Evolutionary conservation across 2,113 vertebrate species (phyloP), one percentile per base, ranked within the genome.

Genomic region (Crypturellus undulatus): DNA sequence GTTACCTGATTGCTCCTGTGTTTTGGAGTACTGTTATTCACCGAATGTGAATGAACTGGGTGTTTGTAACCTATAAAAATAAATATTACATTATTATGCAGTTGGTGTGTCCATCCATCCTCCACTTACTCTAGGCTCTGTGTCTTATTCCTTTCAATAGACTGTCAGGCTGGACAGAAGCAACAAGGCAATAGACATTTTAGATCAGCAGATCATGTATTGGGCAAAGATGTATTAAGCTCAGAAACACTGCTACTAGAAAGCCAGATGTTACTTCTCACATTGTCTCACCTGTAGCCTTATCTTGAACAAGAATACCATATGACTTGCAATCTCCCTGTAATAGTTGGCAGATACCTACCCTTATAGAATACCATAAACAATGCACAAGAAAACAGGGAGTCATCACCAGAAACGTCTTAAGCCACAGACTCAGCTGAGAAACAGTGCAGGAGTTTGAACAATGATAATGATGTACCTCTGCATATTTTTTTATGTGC

Each of bases 401-500:
- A 75, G 10, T 60, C 71, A 70, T 70, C 40, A 34, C 26, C 71
- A 73, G 42, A 60, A 91, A 62, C 58, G 40, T 2, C 1, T 65
- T 51, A 58, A 1, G 6, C 42, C 30, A 28, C 15, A 79, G 67
- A n/a, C 30, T 75, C 54, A 60, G 25, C 79, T 80, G 73, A 52
- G 64, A 79, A 93, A n/a, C 72, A 71, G 26, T 20, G 56, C 51
- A 43, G 47, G 77, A 64, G 56, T 79, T 78, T 92, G 91, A 89
- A 79, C 56, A 86, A 94, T 67, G 79, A 92, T 96, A 96, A 96
- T 90, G 86, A 94, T 89, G 86, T 60, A 75, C 51, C 25, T 94
- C 86, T 93, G 89, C 86, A 20, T 64, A 36, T 68, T 72, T 89
- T 96, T 93, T 95, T 91, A 96, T 90, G 92, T 96, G 72, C 79